Conservation (phyloP, 2,113 vertebrate species). For the Meleagris gallopavo region DNA sequence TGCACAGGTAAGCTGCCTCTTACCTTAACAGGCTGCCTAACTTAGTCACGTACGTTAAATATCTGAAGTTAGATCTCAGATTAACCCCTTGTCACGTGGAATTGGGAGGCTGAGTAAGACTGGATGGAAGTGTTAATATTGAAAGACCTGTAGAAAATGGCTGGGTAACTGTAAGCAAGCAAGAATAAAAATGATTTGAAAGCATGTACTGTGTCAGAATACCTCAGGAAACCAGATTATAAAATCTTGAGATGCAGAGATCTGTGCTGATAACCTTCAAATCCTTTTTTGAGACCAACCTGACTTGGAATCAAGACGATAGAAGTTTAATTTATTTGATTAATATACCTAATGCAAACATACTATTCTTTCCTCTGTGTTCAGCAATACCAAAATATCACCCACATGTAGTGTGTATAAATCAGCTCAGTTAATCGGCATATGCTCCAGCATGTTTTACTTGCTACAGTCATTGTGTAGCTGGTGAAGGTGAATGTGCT, state of each 20-base stretch:
- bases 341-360: not conserved
- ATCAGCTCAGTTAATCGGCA: not conserved
- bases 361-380: rapidly evolving
- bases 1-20: not conserved
- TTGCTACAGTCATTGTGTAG: not conserved
- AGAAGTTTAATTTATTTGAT: not conserved
- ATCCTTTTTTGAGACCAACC: not conserved
- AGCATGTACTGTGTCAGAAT: not conserved
- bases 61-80: not conserved
- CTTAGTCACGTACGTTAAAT: not conserved
- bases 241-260: not conserved
- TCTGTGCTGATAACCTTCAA: not conserved
- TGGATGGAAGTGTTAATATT: not conserved
- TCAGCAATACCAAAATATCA: not conserved
- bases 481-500: not conserved
- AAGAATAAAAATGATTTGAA: not conserved
- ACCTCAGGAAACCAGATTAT: not conserved
- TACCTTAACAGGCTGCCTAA: not conserved
- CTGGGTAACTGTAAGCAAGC: not conserved
- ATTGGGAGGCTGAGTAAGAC: not conserved
- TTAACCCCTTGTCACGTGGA: not conserved
- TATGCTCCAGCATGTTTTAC: not conserved
- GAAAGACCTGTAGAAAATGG: not conserved
- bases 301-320: not conserved
- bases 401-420: not conserved